Evolutionary conservation across 2,113 vertebrate genomes (phyloP).

Genomic region (Pluvianellus socialis): DNA sequence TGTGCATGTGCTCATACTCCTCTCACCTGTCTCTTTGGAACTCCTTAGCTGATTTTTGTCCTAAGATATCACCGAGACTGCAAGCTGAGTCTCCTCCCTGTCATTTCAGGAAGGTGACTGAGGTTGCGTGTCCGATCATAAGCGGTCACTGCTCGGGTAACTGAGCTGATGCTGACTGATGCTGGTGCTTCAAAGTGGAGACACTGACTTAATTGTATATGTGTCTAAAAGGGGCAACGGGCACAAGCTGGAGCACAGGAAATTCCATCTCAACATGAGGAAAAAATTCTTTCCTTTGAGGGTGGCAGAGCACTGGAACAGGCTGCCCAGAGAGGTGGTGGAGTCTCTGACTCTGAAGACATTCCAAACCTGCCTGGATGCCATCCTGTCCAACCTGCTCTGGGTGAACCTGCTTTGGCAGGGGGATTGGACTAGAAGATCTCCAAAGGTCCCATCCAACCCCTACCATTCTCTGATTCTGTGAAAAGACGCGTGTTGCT

Average conservation of each 20-base stretch:
- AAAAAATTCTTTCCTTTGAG: too few species aligned
- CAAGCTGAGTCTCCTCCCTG: not conserved
- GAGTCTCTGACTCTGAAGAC: not conserved
- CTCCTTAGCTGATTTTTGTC: not conserved
- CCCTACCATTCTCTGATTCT: not conserved
- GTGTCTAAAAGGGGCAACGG: not conserved
- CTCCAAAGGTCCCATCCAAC: not conserved
- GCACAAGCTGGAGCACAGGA: too few species aligned
- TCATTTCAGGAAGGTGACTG: not conserved
- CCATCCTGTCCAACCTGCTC: too few species aligned
- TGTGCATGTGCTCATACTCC: not conserved
- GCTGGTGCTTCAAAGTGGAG: not conserved
- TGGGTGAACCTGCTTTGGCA: not conserved
- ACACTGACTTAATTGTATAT: not conserved
- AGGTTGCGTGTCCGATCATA: not conserved
- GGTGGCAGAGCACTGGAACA: too few species aligned
- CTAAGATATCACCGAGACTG: not conserved
- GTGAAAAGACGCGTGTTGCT: not conserved
- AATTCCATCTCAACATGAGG: too few species aligned
- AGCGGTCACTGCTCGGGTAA: not conserved
- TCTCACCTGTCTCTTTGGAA: not conserved
- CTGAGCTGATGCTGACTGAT: not conserved
- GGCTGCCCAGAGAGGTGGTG: not conserved
- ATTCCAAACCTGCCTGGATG: not conserved
- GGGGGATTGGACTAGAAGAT: not conserved